Base-by-base conservation (phyloP, 2,113 vertebrate species). In the Lanius collurio region DNA sequence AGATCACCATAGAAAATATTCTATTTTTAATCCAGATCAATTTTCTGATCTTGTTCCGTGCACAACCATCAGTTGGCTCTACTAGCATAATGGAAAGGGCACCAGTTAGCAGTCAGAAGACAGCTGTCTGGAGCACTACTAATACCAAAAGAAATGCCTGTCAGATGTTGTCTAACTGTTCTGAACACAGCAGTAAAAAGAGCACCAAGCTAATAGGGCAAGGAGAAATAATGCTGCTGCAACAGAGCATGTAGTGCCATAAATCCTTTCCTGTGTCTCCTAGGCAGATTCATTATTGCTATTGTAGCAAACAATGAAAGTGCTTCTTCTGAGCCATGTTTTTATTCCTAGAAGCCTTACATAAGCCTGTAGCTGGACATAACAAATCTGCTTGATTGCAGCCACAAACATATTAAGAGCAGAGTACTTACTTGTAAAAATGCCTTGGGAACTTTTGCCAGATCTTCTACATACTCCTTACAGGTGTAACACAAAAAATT, bases 391-490 rank as follows among this genome's bases (percentile, higher is more conserved):
- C 41, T 41, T 15, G 2, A 46, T 1, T 13, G 62, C 37, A 64
- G 33, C 37, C 23, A 28, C 3, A 7, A 35, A 63, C n/a, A 3
- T 31, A 74, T 42, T n/a, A 46, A 64, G 17, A 49, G 44, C 33
- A 46, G 30, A 71, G 31, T 37, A 96, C 98, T 98, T 96, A 99
- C 99, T 97, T 97, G 90, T 67, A 99, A 97, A 83, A 94, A 78
- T 89, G 96, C 90, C 85, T 85, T 95, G 31, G 99, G 99, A 76
- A 99, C 97, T 98, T 98, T 99, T 39, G 98, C 98, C 97, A 99
- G 97, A 94, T 99, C 99, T 70, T 99, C 99, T 65, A 99, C 98
- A 37, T 99, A 99, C 91, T 99, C 99, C 96, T 99, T 99, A 95
- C 99, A 99, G 79, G 97, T 96, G 92, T 99, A 99, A 97, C 99